A percentile compares a stretch with the other conserved stretches of the same genome.
Evolutionary conservation across 2,888 invertebrate genomes (phyloP).

Genomic region (Chalcis sispes): DNA sequence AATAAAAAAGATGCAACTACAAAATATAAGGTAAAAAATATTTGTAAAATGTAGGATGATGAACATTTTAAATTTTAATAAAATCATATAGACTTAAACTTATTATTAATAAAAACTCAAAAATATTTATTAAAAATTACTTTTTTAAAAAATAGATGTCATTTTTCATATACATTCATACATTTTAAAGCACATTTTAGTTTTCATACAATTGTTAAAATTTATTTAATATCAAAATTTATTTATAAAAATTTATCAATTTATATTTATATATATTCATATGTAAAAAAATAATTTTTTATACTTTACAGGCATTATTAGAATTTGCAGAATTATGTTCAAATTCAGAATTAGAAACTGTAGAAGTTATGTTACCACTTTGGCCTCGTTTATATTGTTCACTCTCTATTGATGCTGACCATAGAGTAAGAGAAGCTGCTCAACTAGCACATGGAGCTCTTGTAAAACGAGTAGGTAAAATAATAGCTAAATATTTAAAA

Average conservation of each 20-base stretch:
- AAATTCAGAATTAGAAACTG: conserved; percentile 81
- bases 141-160: too few species aligned
- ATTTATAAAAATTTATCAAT: not conserved
- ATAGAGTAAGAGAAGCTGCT: conserved; percentile 88
- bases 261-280: not conserved
- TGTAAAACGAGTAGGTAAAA: conserved; percentile 83
- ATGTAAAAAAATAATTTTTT: not conserved
- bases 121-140: too few species aligned
- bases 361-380: conserved; percentile 85
- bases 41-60: too few species aligned
- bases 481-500: conserved; percentile 87
- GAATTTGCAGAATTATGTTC: conserved; percentile 86
- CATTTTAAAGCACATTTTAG: too few species aligned
- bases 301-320: conserved; percentile 82
- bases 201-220: too few species aligned
- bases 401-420: conserved; percentile 87
- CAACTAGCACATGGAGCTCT: conserved; percentile 85
- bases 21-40: conserved; percentile 90
- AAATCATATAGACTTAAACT: not conserved
- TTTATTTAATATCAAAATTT: too few species aligned
- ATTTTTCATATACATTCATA: too few species aligned
- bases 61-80: too few species aligned
- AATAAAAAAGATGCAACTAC: conserved; percentile 94
- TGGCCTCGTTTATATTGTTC: conserved; percentile 90
- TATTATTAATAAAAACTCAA: too few species aligned